Evolutionary conservation across 2,888 invertebrate species (phyloP), one percentile per base, ranked within the genome.

Genomic region (Trissonchulus latispiculum): DNA sequence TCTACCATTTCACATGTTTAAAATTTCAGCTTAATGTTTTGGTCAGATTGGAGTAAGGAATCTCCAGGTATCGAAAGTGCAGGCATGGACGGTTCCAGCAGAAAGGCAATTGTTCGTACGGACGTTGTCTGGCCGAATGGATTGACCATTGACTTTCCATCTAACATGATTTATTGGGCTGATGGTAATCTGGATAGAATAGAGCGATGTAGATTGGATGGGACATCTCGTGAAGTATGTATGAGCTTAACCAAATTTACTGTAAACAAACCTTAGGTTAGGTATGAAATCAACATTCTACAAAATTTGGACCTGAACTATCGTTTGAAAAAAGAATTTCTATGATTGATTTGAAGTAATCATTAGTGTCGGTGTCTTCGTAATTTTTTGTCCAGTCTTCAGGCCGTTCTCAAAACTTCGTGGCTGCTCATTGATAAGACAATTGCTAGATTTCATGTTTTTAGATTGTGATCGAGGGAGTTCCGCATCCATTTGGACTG

Each of bases 401-500:
- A n/a, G n/a, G n/a, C n/a, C n/a, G n/a, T n/a, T n/a, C n/a, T n/a
- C n/a, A n/a, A n/a, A n/a, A n/a, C n/a, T n/a, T n/a, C n/a, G n/a
- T n/a, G n/a, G n/a, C n/a, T n/a, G n/a, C n/a, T n/a, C n/a, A n/a
- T n/a, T n/a, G n/a, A n/a, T n/a, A n/a, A n/a, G n/a, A n/a, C n/a
- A n/a, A n/a, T n/a, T n/a, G n/a, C n/a, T n/a, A n/a, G n/a, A n/a
- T n/a, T n/a, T n/a, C n/a, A n/a, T n/a, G n/a, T n/a, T 48, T 91
- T 72, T n/a, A 68, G 69, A 36, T 68, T 2, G 36, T 68, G 8
- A 36, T 68, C 28, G 8, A 2, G 8, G 69, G 36, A n/a, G 8
- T 91, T 2, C 89, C 90, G 70, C 93, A 94, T 86, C 93, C 93
- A 0, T 94, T 93, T 86, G 91, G 93, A 67, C 89, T 94, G 76